Percentiles rank a stretch among this genome's conserved stretches.
Evolutionary conservation across 2,113 vertebrate species (phyloP).

Genomic region (Triplophysa siluroides): DNA sequence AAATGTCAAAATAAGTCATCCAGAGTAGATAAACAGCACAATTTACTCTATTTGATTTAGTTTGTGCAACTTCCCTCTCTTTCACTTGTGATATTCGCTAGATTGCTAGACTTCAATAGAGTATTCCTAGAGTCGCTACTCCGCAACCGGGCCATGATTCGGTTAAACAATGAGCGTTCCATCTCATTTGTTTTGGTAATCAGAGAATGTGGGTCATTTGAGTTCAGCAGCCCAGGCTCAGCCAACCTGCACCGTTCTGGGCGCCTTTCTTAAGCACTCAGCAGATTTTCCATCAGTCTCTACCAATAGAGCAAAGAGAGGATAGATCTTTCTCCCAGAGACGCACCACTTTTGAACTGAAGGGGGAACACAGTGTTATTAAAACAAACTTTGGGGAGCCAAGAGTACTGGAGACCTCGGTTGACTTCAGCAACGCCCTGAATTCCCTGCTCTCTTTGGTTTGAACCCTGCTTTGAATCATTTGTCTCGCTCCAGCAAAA

Average conservation of each 20-base stretch:
- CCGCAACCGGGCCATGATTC: constrained; percentile 28
- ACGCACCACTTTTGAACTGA: constrained; percentile 64
- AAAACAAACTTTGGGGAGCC: constrained; percentile 64
- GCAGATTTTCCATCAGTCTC: constrained; percentile 68
- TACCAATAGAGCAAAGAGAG: constrained; percentile 69
- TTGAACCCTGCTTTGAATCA: constrained; percentile 50
- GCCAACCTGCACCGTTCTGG: constrained; percentile 76
- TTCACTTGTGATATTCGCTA: constrained; percentile 15
- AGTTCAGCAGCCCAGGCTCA: constrained; percentile 74
- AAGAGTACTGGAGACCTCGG: constrained; percentile 59
- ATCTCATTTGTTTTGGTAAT: constrained; percentile 65
- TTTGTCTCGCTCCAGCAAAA: constrained; percentile 53
- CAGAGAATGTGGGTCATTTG: constrained; percentile 71
- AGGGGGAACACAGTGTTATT: constrained; percentile 65
- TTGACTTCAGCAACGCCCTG: constrained; percentile 63
- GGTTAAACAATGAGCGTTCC: constrained; percentile 60
- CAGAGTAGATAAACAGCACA: constrained; percentile 1
- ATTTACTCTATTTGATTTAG: constrained; percentile 43
- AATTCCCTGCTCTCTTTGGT: constrained; percentile 55
- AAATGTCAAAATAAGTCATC: constrained; percentile 25
- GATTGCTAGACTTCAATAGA: constrained; percentile 22
- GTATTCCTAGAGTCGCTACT: background rate
- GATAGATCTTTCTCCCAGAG: constrained; percentile 61
- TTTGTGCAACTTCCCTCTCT: constrained; percentile 9
- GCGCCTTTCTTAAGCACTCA: constrained; percentile 73